Conservation (phyloP, 2,888 invertebrate species). For the Anagyrus pseudococci region DNA sequence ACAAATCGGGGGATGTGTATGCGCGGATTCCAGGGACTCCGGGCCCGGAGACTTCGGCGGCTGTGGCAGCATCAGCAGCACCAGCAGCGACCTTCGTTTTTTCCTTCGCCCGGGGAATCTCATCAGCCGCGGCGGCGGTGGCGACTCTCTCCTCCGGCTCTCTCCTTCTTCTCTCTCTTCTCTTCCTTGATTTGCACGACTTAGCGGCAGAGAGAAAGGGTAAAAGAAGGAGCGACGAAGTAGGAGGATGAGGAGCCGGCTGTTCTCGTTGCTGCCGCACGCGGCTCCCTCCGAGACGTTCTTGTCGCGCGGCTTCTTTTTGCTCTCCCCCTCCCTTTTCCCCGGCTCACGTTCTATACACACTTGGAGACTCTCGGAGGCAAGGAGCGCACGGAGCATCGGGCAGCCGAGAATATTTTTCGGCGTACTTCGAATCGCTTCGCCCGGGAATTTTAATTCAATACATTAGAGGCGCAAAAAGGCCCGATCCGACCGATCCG, state of each 20-base stretch:
- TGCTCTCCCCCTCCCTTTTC: background rate
- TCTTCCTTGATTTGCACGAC: too few species aligned
- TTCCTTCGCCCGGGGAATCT: constrained; percentile 18
- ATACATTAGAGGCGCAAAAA: constrained; percentile 36
- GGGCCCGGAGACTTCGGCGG: background rate
- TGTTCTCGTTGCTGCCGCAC: too few species aligned
- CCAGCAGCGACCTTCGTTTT: constrained; percentile 8
- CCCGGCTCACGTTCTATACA: background rate
- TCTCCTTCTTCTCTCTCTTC: too few species aligned
- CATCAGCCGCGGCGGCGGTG: constrained; percentile 11
- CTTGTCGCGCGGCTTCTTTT: too few species aligned
- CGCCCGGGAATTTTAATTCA: constrained; percentile 39
- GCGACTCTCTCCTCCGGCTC: background rate
- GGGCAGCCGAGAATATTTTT: constrained; percentile 34
- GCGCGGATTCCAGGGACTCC: constrained; percentile 17
- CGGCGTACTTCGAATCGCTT: constrained; percentile 29
- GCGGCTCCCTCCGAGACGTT: too few species aligned
- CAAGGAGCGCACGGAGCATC: constrained; percentile 12
- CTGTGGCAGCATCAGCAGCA: too few species aligned
- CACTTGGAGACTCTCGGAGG: too few species aligned
- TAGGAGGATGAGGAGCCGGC: too few species aligned
- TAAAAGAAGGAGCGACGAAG: too few species aligned
- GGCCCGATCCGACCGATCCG: constrained; percentile 12
- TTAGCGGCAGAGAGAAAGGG: too few species aligned
- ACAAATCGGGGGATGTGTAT: constrained; percentile 28